These are phyloP conservation scores for Torymus auratus DNA, from an alignment of 2,888 invertebrate genomes.

Conservation along the genomic window DNA sequence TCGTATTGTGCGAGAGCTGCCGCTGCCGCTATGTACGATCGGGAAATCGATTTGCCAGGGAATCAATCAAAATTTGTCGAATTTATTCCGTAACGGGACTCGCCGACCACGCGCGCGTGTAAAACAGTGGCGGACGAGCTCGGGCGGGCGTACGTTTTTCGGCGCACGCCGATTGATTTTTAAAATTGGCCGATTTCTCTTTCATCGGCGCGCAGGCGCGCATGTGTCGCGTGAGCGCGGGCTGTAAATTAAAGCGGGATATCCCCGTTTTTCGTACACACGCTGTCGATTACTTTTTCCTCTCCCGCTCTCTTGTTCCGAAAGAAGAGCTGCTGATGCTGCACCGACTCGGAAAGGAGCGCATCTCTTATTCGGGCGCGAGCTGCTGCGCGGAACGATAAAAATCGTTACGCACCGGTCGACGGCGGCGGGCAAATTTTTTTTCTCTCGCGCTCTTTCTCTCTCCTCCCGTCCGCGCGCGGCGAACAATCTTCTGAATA, in stretches of 20 bases:
- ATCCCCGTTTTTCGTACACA: background rate
- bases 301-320: background rate
- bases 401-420: slow-evolving; percentile 30
- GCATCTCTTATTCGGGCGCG: slow-evolving; percentile 12
- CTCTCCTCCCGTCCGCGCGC: background rate
- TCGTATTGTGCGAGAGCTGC: slow-evolving; percentile 8
- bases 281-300: slow-evolving; percentile 32
- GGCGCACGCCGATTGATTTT: slow-evolving; percentile 42
- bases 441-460: background rate
- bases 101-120: background rate
- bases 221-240: slow-evolving; percentile 26
- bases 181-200: slow-evolving; percentile 50
- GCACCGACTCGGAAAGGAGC: too few relatives aligned
- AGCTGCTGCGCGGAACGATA: slow-evolving; percentile 24
- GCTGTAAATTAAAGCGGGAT: slow-evolving; percentile 41
- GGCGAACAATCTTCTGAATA: slow-evolving; percentile 39
- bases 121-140: background rate
- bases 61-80: slow-evolving; percentile 52
- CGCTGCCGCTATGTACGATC: background rate
- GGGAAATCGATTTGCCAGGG: background rate
- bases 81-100: slow-evolving; percentile 20
- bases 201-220: slow-evolving; percentile 15
- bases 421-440: slow-evolving; percentile 5
- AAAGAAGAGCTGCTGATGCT: background rate
- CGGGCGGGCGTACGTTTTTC: too few relatives aligned